Percentiles rank a stretch among this genome's conserved stretches.
Conservation (phyloP, 2,113 vertebrate species). For the Pygoscelis adeliae region DNA sequence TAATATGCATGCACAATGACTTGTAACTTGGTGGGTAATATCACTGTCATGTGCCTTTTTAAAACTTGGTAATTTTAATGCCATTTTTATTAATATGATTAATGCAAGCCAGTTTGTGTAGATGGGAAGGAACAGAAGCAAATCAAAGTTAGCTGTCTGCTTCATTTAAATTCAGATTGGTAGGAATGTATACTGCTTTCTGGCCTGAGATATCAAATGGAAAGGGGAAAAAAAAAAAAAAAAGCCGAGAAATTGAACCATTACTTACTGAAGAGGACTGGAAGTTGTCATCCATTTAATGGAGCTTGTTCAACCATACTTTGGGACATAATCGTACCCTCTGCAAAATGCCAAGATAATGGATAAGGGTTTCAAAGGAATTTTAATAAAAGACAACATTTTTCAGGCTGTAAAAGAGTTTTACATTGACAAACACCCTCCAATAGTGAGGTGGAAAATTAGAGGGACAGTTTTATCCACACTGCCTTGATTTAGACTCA, state of each 20-base stretch:
- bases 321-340: not conserved
- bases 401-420: not conserved
- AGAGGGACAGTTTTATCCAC: not conserved
- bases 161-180: constrained; percentile 50
- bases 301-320: not conserved
- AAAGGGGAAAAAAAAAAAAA: not conserved
- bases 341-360: not conserved
- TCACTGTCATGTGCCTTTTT: constrained; percentile 7
- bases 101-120: constrained; percentile 49
- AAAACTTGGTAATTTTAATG: constrained; percentile 63
- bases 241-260: not conserved
- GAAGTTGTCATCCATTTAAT: constrained; percentile 23
- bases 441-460: not conserved
- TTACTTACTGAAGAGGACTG: not conserved
- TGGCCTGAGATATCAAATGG: not conserved
- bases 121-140: constrained; percentile 27
- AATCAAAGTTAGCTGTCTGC: constrained; percentile 44
- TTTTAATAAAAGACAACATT: not conserved
- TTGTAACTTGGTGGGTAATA: constrained; percentile 40
- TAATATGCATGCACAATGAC: constrained; percentile 54
- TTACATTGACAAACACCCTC: not conserved
- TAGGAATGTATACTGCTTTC: constrained; percentile 12
- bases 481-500: not conserved
- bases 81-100: constrained; percentile 69
- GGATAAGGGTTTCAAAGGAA: not conserved